Percentiles rank a stretch among this genome's conserved stretches.
phyloP scores from a whole-genome alignment of 1,140 invertebrate species.

The Lethrus apterus region DNA sequence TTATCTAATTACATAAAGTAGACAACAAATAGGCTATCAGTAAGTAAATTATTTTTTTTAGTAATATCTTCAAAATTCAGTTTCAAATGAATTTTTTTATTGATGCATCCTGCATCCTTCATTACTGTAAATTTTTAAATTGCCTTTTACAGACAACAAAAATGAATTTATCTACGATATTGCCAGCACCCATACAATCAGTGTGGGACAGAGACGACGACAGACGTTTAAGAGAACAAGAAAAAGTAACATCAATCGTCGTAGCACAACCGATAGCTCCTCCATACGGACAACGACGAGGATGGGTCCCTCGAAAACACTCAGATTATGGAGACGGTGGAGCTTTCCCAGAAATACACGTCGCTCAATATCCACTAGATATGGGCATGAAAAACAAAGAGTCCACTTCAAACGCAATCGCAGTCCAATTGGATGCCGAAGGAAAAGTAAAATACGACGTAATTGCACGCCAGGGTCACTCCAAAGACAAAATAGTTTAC shows the following conservation, averaged over 20 bases:
- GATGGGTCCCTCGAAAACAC: conserved; percentile 83
- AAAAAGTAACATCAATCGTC: conserved; percentile 63
- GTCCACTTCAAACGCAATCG: conserved; percentile 80
- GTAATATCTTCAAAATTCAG: too few relatives aligned
- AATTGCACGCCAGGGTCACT: conserved; percentile 89
- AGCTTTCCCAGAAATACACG: conserved; percentile 95
- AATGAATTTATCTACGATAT: conserved; percentile 48
- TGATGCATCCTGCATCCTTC: too few relatives aligned
- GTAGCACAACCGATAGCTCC: conserved; percentile 81
- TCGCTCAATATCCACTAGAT: conserved; percentile 92
- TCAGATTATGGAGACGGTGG: conserved; percentile 94
- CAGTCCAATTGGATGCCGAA: conserved; percentile 86
- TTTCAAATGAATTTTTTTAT: too few relatives aligned
- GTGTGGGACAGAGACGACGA: conserved; percentile 87
- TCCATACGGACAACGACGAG: conserved; percentile 90
- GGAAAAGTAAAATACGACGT: conserved; percentile 97
- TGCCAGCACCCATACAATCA: conserved; percentile 77
- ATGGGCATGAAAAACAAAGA: conserved; percentile 71
- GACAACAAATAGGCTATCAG: too few relatives aligned
- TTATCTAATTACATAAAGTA: too few relatives aligned
- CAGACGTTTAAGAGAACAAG: conserved; percentile 51
- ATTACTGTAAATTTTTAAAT: too few relatives aligned
- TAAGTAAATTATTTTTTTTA: too few relatives aligned
- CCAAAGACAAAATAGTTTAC: conserved; percentile 96
- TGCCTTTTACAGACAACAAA: background rate